Evolutionary conservation across 2,888 invertebrate species (phyloP).

Genomic region (Mechanitis messenoides): DNA sequence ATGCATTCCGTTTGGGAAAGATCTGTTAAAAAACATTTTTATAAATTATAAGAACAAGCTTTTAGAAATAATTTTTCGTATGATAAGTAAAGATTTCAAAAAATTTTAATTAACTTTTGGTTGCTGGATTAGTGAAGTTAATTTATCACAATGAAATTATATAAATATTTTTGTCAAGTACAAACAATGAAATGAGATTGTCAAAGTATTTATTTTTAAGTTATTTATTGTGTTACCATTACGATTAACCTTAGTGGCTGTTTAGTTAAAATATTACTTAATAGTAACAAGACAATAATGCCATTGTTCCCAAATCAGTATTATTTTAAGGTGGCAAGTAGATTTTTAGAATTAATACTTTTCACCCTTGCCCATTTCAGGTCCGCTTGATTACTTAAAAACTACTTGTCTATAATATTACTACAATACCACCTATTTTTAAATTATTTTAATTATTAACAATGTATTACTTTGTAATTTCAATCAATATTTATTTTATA

Average conservation of each 20-base stretch:
- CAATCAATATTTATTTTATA: too few relatives aligned
- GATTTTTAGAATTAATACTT: too few relatives aligned
- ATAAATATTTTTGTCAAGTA: neutral
- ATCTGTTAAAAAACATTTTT: neutral
- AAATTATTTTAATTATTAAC: too few relatives aligned
- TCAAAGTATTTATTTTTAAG: constrained; percentile 14
- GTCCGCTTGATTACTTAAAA: too few relatives aligned
- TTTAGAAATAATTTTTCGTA: neutral
- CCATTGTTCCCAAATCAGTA: too few relatives aligned
- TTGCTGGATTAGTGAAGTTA: too few relatives aligned
- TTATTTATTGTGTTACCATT: constrained; percentile 26
- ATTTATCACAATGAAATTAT: neutral
- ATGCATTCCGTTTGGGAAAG: neutral
- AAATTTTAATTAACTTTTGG: too few relatives aligned
- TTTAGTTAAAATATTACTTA: constrained; percentile 16
- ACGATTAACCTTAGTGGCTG: constrained; percentile 27
- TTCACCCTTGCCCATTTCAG: too few relatives aligned
- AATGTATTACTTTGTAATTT: too few relatives aligned
- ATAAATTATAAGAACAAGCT: neutral
- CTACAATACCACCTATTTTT: too few relatives aligned
- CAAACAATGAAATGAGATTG: neutral
- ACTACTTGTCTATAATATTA: too few relatives aligned
- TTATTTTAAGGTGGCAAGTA: too few relatives aligned
- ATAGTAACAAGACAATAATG: neutral
- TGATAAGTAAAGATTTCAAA: neutral